Conservation (phyloP, 2,888 invertebrate genomes). For the Lymantria dispar region DNA sequence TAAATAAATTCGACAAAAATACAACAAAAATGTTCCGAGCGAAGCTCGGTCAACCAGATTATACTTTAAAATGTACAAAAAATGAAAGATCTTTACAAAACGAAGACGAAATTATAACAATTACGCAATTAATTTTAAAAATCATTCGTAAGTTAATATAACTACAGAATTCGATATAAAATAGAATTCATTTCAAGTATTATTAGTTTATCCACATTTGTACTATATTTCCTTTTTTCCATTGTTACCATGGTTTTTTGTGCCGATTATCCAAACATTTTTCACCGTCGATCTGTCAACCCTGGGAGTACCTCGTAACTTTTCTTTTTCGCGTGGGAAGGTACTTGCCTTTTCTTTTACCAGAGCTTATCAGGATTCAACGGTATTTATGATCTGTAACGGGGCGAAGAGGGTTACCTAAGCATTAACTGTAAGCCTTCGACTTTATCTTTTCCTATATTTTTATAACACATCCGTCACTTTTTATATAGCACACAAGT, state of each 20-base stretch:
- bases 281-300: constrained; percentile 30
- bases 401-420: constrained; percentile 49
- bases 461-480: constrained; percentile 49
- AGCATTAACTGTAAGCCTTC: constrained; percentile 55
- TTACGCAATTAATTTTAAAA: no score
- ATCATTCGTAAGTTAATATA: no score
- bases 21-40: no score
- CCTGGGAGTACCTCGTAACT: constrained; percentile 25
- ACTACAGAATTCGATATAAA: no score
- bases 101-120: no score
- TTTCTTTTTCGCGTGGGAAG: constrained; percentile 26
- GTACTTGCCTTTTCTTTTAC: constrained; percentile 46
- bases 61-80: no score
- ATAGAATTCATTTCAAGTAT: no score
- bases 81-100: no score
- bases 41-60: no score
- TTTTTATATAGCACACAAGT: constrained; percentile 29
- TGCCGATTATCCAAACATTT: constrained; percentile 22
- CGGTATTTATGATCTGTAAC: constrained; percentile 63
- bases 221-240: no score
- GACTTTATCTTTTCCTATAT: constrained; percentile 54
- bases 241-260: background rate
- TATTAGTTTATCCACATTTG: no score
- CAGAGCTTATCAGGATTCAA: constrained; percentile 59
- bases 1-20: no score